A percentile compares a stretch with the other conserved stretches of the same genome.
These are phyloP conservation scores for Monochamus alternatus DNA, from an alignment of 2,888 invertebrate species.

Conservation along the genomic window DNA sequence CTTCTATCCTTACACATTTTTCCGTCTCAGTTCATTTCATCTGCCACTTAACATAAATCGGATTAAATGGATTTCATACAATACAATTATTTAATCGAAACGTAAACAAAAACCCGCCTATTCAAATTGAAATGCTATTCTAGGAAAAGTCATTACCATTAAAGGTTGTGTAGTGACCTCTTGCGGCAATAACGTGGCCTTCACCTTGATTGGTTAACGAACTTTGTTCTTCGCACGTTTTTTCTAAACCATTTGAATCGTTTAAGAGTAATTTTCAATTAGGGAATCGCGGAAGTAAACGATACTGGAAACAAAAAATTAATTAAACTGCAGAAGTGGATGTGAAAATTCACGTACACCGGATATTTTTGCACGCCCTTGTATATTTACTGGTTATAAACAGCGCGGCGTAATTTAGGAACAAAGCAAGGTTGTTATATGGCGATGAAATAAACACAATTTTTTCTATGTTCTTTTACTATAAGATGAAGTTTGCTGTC, in stretches of 20 bases:
- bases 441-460: too few species aligned
- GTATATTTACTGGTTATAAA: too few species aligned
- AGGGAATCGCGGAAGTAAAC: not conserved
- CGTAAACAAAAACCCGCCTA: not conserved
- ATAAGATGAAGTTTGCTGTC: too few species aligned
- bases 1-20: too few species aligned
- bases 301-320: not conserved
- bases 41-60: not conserved
- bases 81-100: constrained; percentile 2
- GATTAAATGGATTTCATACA: not conserved
- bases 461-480: too few species aligned
- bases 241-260: not conserved
- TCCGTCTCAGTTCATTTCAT: too few species aligned
- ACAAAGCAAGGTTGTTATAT: too few species aligned
- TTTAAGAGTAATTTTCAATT: constrained; percentile 4
- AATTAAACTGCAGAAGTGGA: not conserved
- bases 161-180: not conserved
- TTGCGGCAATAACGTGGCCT: not conserved
- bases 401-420: too few species aligned
- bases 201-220: constrained; percentile 20
- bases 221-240: not conserved
- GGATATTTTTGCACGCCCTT: too few species aligned
- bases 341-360: too few species aligned
- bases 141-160: not conserved
- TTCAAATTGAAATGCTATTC: not conserved